Conservation (phyloP, 2,888 invertebrate species). For the Ferrisia virgata region DNA sequence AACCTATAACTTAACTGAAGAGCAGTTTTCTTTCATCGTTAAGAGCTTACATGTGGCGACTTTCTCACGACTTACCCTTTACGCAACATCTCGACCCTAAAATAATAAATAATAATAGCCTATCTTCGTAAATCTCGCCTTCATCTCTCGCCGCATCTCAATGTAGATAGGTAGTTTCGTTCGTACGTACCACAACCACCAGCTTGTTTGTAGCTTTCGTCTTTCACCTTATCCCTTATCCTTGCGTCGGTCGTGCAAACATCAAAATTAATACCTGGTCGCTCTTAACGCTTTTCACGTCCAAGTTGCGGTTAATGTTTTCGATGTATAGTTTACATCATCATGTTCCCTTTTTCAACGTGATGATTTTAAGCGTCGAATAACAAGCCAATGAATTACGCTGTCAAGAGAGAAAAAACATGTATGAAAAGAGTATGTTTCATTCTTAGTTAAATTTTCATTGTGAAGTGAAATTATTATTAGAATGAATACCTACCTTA, state of each 20-base stretch:
- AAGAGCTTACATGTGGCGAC: constrained; percentile 26
- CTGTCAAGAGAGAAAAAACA: neutral
- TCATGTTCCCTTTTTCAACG: neutral
- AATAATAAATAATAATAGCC: constrained; percentile 30
- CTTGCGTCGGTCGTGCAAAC: neutral
- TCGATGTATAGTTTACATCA: neutral
- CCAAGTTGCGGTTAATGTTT: neutral
- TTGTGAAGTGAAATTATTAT: too few species aligned
- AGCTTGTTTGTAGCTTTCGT: neutral
- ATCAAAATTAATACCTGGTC: constrained; percentile 21
- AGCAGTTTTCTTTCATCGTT: constrained; percentile 28
- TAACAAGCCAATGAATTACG: neutral
- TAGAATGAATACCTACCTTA: too few species aligned
- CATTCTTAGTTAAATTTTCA: too few species aligned
- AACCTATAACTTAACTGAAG: constrained; percentile 26
- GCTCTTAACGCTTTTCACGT: neutral
- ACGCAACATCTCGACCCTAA: constrained; percentile 16
- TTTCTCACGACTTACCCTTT: constrained; percentile 29
- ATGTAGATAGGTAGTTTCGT: too few species aligned
- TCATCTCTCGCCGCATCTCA: neutral
- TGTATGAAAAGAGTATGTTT: too few species aligned
- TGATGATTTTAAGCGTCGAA: neutral
- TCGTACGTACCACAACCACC: too few species aligned
- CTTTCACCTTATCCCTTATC: neutral
- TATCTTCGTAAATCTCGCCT: constrained; percentile 28